Percentiles rank a stretch among this genome's conserved stretches.
These are phyloP conservation scores for Ashinkailepas kermadecensis DNA, from an alignment of 2,888 invertebrate genomes.

Conservation along the genomic window DNA sequence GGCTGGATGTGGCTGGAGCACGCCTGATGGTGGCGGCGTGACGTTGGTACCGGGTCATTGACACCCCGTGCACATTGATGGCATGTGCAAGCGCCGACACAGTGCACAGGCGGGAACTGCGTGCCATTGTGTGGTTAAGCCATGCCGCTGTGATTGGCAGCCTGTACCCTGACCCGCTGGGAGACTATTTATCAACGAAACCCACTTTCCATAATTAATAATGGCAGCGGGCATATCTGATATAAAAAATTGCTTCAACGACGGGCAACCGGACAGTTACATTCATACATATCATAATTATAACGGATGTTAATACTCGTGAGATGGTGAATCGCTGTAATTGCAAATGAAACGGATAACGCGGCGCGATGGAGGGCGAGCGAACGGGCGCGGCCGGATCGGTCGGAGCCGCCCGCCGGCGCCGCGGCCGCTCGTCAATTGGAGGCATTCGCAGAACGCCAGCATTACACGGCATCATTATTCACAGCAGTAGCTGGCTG, in stretches of 20 bases:
- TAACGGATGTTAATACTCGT: not conserved
- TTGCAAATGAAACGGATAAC: slow-evolving; percentile 3
- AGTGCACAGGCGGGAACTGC: too few species aligned
- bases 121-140: too few species aligned
- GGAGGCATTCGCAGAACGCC: not conserved
- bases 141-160: not conserved
- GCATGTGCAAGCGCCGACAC: too few species aligned
- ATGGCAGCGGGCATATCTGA: not conserved
- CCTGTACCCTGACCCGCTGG: not conserved
- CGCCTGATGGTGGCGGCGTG: too few species aligned
- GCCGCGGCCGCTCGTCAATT: not conserved
- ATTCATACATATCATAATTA: not conserved
- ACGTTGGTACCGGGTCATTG: too few species aligned
- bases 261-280: not conserved
- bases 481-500: not conserved
- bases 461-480: not conserved
- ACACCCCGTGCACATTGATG: too few species aligned
- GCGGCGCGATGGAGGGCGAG: not conserved
- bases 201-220: not conserved
- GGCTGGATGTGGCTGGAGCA: too few species aligned
- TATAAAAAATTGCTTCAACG: not conserved
- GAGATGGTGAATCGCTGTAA: not conserved
- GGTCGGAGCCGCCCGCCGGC: not conserved
- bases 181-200: not conserved
- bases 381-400: not conserved